phyloP scores from a whole-genome alignment of 2,888 invertebrate species.

The Alsophila aescularia region DNA sequence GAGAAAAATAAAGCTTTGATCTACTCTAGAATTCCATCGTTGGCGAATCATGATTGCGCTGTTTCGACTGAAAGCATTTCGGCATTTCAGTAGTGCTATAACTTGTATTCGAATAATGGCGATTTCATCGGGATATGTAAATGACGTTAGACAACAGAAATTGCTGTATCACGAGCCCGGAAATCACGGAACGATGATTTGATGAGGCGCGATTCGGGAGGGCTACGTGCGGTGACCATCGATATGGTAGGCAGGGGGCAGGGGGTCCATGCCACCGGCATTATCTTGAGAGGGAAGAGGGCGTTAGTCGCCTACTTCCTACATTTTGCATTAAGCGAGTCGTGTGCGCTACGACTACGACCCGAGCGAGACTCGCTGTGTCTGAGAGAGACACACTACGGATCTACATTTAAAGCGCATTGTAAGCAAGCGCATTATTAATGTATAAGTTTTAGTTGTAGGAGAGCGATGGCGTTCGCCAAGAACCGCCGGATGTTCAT shows the following conservation, averaged over 20 bases:
- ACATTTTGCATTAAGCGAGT: conserved; percentile 76
- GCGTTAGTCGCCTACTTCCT: conserved; percentile 68
- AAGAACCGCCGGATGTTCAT: conserved; percentile 70
- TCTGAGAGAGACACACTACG: conserved; percentile 62
- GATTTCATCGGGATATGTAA: conserved; percentile 37
- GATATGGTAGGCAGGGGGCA: conserved; percentile 38
- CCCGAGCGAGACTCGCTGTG: conserved; percentile 48
- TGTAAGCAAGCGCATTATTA: conserved; percentile 84
- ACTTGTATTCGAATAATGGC: conserved; percentile 29
- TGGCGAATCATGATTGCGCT: conserved; percentile 7
- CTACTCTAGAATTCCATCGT: background rate
- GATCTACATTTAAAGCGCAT: conserved; percentile 84
- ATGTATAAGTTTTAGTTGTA: conserved; percentile 83
- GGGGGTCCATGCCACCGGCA: conserved; percentile 37
- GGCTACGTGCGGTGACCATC: conserved; percentile 52
- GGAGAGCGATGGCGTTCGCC: conserved; percentile 73
- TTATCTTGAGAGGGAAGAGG: conserved; percentile 73
- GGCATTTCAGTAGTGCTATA: conserved; percentile 12
- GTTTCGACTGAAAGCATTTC: conserved; percentile 8
- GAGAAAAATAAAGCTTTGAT: background rate
- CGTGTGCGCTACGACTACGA: conserved; percentile 50
- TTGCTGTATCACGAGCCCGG: conserved; percentile 39
- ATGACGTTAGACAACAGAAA: conserved; percentile 37
- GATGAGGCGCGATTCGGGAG: conserved; percentile 39
- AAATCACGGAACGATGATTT: conserved; percentile 46